These are phyloP conservation scores for Cheilosia vernalis DNA, from an alignment of 2,888 invertebrate species.

Conservation along the genomic window DNA sequence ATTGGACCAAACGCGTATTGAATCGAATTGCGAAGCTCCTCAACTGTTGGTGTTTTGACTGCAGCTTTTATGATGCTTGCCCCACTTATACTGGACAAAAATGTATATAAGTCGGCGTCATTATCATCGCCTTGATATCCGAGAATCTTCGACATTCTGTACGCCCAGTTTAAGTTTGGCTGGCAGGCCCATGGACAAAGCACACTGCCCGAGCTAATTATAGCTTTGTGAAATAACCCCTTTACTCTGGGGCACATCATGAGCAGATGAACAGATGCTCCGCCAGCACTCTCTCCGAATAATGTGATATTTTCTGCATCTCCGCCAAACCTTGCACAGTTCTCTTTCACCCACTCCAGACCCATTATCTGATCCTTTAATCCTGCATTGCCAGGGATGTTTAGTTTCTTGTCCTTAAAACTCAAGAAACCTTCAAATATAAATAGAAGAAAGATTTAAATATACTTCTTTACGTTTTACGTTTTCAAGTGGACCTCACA, in stretches of 20 bases:
- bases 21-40: conserved; percentile 79
- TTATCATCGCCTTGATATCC: conserved; percentile 80
- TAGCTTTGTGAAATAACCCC: conserved; percentile 81
- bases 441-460: not conserved
- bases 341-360: conserved; percentile 84
- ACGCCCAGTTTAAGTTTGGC: too few relatives aligned
- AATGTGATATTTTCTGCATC: conserved; percentile 84
- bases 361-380: conserved; percentile 85
- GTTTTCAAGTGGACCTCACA: not conserved
- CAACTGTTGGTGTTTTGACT: conserved; percentile 27
- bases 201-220: conserved; percentile 81
- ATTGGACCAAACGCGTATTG: conserved; percentile 81
- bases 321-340: conserved; percentile 84
- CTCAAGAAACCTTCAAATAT: conserved; percentile 83
- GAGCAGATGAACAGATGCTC: conserved; percentile 82
- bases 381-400: conserved; percentile 85
- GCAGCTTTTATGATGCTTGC: too few relatives aligned
- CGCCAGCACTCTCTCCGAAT: conserved; percentile 85
- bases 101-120: conserved; percentile 80
- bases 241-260: conserved; percentile 81
- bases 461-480: not conserved
- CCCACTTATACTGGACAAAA: conserved; percentile 78
- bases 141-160: too few relatives aligned
- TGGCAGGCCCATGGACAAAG: conserved; percentile 80
- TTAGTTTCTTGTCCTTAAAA: conserved; percentile 83